Conservation (phyloP, 2,113 vertebrate species). For the Seriola rivoliana region DNA sequence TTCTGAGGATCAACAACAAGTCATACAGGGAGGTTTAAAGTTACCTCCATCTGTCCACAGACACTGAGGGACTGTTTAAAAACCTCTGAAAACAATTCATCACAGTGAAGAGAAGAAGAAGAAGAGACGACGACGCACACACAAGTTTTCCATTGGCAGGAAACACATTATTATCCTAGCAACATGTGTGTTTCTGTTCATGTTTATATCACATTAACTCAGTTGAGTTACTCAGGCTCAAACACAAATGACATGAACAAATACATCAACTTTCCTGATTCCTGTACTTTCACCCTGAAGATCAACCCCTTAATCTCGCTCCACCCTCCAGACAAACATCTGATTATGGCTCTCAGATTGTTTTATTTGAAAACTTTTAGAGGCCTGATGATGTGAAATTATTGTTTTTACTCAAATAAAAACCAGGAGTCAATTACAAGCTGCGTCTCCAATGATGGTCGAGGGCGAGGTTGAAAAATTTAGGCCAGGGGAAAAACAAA, state of each 20-base stretch:
- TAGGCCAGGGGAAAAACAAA: too few species aligned
- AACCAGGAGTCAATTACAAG: too few species aligned
- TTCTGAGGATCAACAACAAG: slow-evolving; percentile 1
- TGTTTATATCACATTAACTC: too few species aligned
- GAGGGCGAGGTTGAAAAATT: too few species aligned
- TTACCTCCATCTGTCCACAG: neutral
- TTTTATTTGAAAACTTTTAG: too few species aligned
- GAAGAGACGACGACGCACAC: too few species aligned
- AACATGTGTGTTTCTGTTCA: neutral
- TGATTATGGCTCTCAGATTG: too few species aligned
- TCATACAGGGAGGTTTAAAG: neutral
- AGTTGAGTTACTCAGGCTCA: neutral
- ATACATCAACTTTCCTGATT: neutral
- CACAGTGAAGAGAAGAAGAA: neutral
- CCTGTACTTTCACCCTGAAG: neutral
- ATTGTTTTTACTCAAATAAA: too few species aligned
- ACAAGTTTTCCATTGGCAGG: neutral
- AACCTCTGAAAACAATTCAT: neutral
- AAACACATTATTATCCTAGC: neutral
- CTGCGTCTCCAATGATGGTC: too few species aligned
- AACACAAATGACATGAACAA: neutral
- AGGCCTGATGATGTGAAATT: too few species aligned
- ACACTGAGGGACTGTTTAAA: neutral
- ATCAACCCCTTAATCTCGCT: neutral
- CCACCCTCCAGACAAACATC: neutral